Evolutionary conservation across 1,140 invertebrate genomes (phyloP), one percentile per base, ranked within the genome.

Genomic region (Pectinophora gossypiella): DNA sequence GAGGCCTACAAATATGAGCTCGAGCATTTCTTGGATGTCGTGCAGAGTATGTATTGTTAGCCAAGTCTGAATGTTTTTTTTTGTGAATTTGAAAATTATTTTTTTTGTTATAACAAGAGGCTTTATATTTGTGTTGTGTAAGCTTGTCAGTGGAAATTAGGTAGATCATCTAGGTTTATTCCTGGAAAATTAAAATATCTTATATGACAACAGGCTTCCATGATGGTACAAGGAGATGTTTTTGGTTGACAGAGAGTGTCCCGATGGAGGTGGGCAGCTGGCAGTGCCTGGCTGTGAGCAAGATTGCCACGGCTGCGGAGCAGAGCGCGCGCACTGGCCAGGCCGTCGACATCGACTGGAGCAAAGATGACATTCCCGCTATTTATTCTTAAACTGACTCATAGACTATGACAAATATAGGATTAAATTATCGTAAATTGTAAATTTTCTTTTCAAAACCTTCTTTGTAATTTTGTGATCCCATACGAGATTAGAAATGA

Each of bases 21-120:
- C 59, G 89, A 93, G 15, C 91, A 93, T 59, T 94, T 94, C 56
- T 58, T 94, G 2, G 89, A 93, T 67, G 76, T 93, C 42, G 68
- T 92, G 1, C 73, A 90, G 84, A 89, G 91, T 91, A 75, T 68
- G 72, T 61, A 51, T n/a, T n/a, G 2, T 3, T 1, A 12, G 27
- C 2, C 27, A 32, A 12, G 10, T 10, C 22, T 23, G 22, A 5
- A 23, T 5, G 22, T 23, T 23, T 5, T 32, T 12, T 32, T n/a
- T n/a, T n/a, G n/a, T n/a, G n/a, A n/a, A n/a, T n/a, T n/a, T n/a
- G n/a, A n/a, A n/a, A n/a, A n/a, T n/a, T n/a, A n/a, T n/a, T n/a
- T n/a, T n/a, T n/a, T n/a, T n/a, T n/a, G n/a, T n/a, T n/a, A n/a
- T n/a, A n/a, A n/a, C n/a, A n/a, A n/a, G n/a, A n/a, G n/a, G n/a